Evolutionary conservation across 1,140 invertebrate genomes (phyloP), one percentile per base, ranked within the genome.

Genomic region (Pentalonia nigronervosa): DNA sequence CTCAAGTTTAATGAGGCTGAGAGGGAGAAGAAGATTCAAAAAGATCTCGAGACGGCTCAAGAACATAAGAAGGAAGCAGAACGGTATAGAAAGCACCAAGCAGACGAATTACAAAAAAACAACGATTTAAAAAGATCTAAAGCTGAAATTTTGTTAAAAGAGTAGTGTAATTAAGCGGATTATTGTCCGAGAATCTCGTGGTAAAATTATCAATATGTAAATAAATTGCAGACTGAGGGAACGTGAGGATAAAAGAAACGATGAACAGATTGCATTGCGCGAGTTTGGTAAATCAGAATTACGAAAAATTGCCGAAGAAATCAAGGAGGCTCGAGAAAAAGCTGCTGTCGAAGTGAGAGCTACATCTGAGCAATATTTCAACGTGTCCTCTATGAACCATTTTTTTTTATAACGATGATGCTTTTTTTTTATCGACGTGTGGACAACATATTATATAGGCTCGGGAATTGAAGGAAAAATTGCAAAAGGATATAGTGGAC

Each of bases 231-330:
- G 91, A 11, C 20, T 93, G 36, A 93, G 86, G 25, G 45, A 53
- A 9, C 81, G 81, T 11, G 36, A n/a, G 6, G 50, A 84, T 20
- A 53, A 20, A 11, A 93, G 36, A 56, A 50, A 7, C 2, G 76
- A 50, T 0, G 76, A 93, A 56, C 9, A 8, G 2, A 56, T 56
- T 41, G 14, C 8, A 1, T 45, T 0, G 0, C 48, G 30, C 8
- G 48, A 93, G 45, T 50, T 21, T 3, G 76, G 76, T 25, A 84
- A 84, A 9, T 9, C 1, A 9, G 81, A 93, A 56, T 20, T 86
- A 50, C 81, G n/a, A 7, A 45, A 84, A 86, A 17, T 93, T 7
- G 47, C 91, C 14, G 36, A 41, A 93, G 81, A 93, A 93, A 84
- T 93, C 14, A 34, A 83, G 7, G n/a, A 56, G 0, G 11, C 17